Conservation (phyloP, 1,140 invertebrate genomes). For the Ericerus pela region DNA sequence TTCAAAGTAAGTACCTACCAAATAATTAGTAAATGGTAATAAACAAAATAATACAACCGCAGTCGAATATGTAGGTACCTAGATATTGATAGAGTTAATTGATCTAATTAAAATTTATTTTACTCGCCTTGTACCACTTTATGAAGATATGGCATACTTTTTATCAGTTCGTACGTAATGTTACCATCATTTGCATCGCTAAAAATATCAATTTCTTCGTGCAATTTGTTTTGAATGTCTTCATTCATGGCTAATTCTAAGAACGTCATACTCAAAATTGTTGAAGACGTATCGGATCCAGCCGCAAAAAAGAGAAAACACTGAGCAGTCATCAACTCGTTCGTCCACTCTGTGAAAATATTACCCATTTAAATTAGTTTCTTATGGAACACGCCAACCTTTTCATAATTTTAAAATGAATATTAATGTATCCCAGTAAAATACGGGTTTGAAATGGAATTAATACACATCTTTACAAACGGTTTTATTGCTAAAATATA, state of each 20-base stretch:
- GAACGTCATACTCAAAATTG: constrained; percentile 33
- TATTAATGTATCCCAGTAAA: too few species aligned
- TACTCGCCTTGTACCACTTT: constrained; percentile 31
- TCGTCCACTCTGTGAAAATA: background rate
- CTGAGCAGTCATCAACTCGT: constrained; percentile 34
- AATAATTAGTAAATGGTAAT: background rate
- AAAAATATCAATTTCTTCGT: constrained; percentile 38
- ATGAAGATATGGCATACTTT: constrained; percentile 30
- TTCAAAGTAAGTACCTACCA: background rate
- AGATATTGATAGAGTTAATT: too few species aligned
- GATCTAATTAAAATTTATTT: too few species aligned
- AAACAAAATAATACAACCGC: background rate
- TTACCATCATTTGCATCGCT: constrained; percentile 30
- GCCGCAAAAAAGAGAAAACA: constrained; percentile 43
- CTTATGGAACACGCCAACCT: too few species aligned
- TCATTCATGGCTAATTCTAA: constrained; percentile 36
- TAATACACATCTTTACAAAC: too few species aligned
- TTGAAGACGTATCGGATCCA: constrained; percentile 44
- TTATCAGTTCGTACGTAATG: constrained; percentile 35
- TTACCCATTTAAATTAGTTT: too few species aligned
- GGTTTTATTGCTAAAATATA: too few species aligned
- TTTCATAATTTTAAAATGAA: too few species aligned
- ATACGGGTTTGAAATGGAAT: too few species aligned
- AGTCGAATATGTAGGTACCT: too few species aligned
- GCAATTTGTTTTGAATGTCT: constrained; percentile 36